Evolutionary conservation across 1,140 invertebrate species (phyloP), one percentile per base, ranked within the genome.

Genomic region (Drosophila willistoni): DNA sequence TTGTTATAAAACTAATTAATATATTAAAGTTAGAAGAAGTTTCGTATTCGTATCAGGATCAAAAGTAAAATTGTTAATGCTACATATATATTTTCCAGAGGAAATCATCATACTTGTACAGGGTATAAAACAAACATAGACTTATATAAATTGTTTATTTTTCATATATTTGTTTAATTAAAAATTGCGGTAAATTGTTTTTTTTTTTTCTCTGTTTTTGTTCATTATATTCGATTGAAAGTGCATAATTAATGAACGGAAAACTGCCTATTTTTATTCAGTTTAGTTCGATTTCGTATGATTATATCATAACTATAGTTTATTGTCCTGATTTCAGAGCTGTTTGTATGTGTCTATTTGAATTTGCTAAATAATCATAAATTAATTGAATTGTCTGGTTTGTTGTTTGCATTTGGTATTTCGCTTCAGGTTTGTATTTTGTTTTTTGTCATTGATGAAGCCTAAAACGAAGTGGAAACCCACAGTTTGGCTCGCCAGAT

Each of bases 321-420:
- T 19, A 51, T 17, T 51, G 17, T 22, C 17, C 44, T 51, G 44
- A 51, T 51, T 51, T 22, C 19, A 22, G 19, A 22, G 2, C 2
- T 51, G 17, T 51, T 22, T 47, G 44, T n/a, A n/a, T 25, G 39
- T 63, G n/a, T 47, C 42, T 63, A 29, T 63, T 47, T 47, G 61
- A 63, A 44, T 33, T 64, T 17, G 44, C 62, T 33, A 64, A 64
- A 64, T 64, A 64, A 64, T 51, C 62, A 64, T 29, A 64, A 64
- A 51, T 51, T 64, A 64, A 64, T 64, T 64, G 62, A 47, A 64
- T 64, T 51, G 44, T 64, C 44, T 51, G 44, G 44, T 22, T 14
- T 51, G 12, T 51, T 51, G 22, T 51, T 51, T 51, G 44, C 44
- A 19, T 51, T 51, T 22, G 44, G 44, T 47, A 13, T 17, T 47